These are phyloP conservation scores for Eumacrocentrus americanus DNA, from an alignment of 2,888 invertebrate genomes.

Conservation along the genomic window DNA sequence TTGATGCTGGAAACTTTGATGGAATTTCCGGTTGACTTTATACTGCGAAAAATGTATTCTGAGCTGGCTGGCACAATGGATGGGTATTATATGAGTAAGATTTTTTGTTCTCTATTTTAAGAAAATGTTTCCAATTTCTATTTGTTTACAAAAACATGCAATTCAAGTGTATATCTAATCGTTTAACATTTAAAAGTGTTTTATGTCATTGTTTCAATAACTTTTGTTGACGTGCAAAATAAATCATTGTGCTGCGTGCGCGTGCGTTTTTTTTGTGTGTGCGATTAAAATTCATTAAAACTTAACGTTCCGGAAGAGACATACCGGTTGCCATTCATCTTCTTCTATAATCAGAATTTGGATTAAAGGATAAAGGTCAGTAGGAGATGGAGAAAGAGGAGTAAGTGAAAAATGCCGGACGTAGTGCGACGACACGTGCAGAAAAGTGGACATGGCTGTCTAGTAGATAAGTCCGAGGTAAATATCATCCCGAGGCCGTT, in stretches of 20 bases:
- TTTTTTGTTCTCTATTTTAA: too few relatives aligned
- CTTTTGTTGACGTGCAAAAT: too few relatives aligned
- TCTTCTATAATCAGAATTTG: neutral
- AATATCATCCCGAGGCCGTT: constrained; percentile 59
- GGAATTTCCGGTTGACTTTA: too few relatives aligned
- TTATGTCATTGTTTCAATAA: too few relatives aligned
- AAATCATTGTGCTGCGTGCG: neutral
- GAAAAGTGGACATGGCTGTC: constrained; percentile 23
- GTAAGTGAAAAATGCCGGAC: constrained; percentile 9
- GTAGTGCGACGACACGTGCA: constrained; percentile 21
- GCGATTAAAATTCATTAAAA: neutral
- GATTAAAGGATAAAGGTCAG: neutral
- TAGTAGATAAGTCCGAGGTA: constrained; percentile 27
- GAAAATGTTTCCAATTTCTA: too few relatives aligned
- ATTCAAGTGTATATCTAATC: too few relatives aligned
- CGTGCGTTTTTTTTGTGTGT: neutral
- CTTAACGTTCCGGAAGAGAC: neutral
- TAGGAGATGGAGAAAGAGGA: neutral
- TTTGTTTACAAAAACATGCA: too few relatives aligned
- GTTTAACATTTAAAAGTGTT: too few relatives aligned
- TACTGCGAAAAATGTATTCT: too few relatives aligned
- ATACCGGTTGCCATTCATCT: constrained; percentile 10
- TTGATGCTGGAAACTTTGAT: neutral
- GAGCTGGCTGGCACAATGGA: too few relatives aligned
- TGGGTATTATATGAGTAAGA: too few relatives aligned